phyloP scores from a whole-genome alignment of 2,113 vertebrate species.

The Propithecus coquereli region DNA sequence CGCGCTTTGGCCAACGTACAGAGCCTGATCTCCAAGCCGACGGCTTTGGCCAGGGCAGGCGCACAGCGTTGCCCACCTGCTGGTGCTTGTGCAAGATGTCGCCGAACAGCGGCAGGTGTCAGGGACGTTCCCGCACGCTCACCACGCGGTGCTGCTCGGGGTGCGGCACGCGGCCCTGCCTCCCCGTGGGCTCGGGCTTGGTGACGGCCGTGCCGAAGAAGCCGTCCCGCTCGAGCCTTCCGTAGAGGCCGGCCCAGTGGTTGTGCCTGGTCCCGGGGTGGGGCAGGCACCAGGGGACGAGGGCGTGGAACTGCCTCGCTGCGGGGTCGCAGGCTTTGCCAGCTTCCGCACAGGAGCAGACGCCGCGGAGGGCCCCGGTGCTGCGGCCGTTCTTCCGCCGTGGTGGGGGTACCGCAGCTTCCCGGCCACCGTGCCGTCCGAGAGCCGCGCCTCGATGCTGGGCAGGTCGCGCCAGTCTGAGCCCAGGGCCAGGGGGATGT shows the following conservation, averaged over 20 bases:
- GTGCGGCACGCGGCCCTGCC: conserved; percentile 96
- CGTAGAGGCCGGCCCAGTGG: conserved; percentile 97
- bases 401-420: conserved; percentile 92
- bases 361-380: conserved; percentile 88
- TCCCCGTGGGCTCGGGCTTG: conserved; percentile 98
- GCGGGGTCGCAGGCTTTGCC: conserved; percentile 91
- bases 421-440: conserved; percentile 89
- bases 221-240: conserved; percentile 95
- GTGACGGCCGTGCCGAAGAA: conserved; percentile 99
- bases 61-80: too few species aligned
- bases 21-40: too few species aligned
- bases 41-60: too few species aligned
- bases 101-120: conserved; percentile 92
- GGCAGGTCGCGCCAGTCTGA: conserved; percentile 97
- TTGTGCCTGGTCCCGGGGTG: conserved; percentile 98
- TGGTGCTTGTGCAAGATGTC: conserved; percentile 96
- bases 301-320: conserved; percentile 95
- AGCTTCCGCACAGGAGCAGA: conserved; percentile 91
- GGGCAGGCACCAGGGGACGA: conserved; percentile 97
- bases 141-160: conserved; percentile 97
- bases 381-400: conserved; percentile 91
- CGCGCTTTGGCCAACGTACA: too few species aligned
- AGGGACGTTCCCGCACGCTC: too few species aligned
- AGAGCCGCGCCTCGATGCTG: conserved; percentile 93
- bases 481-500: conserved; percentile 93